Evolutionary conservation across 2,113 vertebrate genomes (phyloP).

Genomic region (Ceyx melanurus): DNA sequence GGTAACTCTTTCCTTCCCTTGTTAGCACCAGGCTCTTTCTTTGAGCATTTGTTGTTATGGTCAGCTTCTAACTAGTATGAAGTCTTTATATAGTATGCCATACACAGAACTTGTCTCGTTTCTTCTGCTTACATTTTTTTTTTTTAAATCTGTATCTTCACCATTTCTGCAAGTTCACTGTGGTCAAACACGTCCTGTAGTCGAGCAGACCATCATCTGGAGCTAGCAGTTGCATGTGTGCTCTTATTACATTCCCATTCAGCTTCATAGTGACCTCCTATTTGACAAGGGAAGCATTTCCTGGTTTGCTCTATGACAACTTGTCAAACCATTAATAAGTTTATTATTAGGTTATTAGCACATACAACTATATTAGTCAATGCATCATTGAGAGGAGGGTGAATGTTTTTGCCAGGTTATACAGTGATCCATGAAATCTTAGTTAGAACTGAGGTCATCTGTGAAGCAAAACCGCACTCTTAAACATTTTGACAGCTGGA

Average conservation of each 20-base stretch:
- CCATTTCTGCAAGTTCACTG: background rate
- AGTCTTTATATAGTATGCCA: background rate
- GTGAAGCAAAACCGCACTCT: background rate
- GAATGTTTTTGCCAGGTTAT: background rate
- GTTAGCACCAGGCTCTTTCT: background rate
- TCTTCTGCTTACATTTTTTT: background rate
- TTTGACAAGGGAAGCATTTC: background rate
- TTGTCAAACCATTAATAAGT: background rate
- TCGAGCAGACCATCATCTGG: rapidly evolving
- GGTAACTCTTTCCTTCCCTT: background rate
- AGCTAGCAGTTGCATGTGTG: background rate
- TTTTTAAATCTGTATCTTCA: background rate
- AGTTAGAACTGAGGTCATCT: background rate
- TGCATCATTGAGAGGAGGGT: background rate
- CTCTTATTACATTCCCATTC: background rate
- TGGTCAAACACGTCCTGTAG: background rate
- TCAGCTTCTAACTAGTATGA: background rate
- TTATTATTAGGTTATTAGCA: background rate
- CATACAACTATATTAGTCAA: background rate
- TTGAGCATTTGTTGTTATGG: no score
- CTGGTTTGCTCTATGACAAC: background rate
- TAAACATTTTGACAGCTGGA: background rate
- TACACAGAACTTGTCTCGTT: background rate
- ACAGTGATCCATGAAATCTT: background rate
- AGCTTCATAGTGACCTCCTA: background rate